These are phyloP conservation scores for Perizoma flavofasciatum DNA, from an alignment of 2,888 invertebrate species.

Conservation along the genomic window DNA sequence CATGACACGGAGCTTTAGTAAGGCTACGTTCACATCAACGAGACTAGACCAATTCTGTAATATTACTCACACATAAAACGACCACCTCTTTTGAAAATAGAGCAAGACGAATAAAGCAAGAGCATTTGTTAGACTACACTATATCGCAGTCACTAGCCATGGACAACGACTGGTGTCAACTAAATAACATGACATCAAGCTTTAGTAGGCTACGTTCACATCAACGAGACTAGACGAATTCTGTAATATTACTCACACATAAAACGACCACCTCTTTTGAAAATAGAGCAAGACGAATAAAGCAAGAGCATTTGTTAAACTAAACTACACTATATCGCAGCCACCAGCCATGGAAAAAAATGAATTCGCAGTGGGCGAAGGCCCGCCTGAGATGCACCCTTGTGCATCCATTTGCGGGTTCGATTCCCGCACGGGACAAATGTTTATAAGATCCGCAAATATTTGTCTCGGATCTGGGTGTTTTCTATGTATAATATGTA, in stretches of 20 bases:
- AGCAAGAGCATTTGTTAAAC: conserved; percentile 30
- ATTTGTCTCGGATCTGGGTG: too few relatives aligned
- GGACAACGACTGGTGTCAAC: conserved; percentile 30
- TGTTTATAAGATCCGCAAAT: too few relatives aligned
- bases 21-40: neutral
- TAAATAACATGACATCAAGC: conserved; percentile 25
- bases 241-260: neutral
- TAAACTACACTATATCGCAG: conserved; percentile 29
- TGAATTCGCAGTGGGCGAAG: too few relatives aligned
- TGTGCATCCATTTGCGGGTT: too few relatives aligned
- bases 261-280: neutral
- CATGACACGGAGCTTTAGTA: conserved; percentile 18
- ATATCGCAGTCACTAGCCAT: conserved; percentile 27
- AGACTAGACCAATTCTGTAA: too few relatives aligned
- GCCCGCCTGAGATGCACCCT: too few relatives aligned
- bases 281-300: conserved; percentile 24
- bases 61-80: conserved; percentile 2
- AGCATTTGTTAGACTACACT: conserved; percentile 27
- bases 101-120: conserved; percentile 28
- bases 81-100: conserved; percentile 1
- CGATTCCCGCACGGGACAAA: too few relatives aligned
- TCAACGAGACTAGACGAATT: too few relatives aligned
- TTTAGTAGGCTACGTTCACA: conserved; percentile 5
- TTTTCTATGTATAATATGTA: too few relatives aligned
- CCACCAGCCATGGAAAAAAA: conserved; percentile 22